Percentiles rank a stretch among this genome's conserved stretches.
These are phyloP conservation scores for Eurypyga helias DNA, from an alignment of 2,113 vertebrate species.

Conservation along the genomic window DNA sequence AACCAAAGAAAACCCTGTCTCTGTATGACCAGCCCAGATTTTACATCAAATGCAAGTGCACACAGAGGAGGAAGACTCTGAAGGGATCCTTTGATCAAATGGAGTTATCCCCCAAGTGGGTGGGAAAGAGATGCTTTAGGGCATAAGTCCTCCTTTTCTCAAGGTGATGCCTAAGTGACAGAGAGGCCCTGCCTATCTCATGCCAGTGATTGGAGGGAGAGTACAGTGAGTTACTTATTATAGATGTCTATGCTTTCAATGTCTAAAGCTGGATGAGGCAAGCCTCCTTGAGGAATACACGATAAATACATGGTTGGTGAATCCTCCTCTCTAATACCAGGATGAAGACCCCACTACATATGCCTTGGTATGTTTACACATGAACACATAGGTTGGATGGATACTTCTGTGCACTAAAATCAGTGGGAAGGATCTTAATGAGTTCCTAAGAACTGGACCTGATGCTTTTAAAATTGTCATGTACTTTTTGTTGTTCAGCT, in stretches of 20 bases:
- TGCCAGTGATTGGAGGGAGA: neutral
- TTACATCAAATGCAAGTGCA: neutral
- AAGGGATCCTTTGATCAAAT: neutral
- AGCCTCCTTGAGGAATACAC: neutral
- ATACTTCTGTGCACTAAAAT: neutral
- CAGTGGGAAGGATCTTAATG: neutral
- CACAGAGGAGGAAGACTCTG: neutral
- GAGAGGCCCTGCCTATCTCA: neutral
- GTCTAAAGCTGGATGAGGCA: neutral
- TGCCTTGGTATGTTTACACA: neutral
- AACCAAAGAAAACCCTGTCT: neutral
- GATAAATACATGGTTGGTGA: neutral
- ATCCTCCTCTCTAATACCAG: neutral
- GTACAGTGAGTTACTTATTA: neutral
- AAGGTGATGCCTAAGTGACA: neutral
- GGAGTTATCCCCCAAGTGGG: neutral
- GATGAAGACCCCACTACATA: neutral
- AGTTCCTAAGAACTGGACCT: neutral
- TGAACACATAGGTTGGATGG: neutral
- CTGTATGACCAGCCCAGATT: neutral
- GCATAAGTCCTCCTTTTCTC: neutral
- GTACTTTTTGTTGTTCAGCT: neutral
- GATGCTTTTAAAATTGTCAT: neutral
- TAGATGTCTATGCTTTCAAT: neutral
- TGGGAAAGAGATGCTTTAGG: neutral